A percentile compares a stretch with the other conserved stretches of the same genome.
phyloP scores from a whole-genome alignment of 1,140 invertebrate genomes.

The Pseudomyrmex cubaensis region DNA sequence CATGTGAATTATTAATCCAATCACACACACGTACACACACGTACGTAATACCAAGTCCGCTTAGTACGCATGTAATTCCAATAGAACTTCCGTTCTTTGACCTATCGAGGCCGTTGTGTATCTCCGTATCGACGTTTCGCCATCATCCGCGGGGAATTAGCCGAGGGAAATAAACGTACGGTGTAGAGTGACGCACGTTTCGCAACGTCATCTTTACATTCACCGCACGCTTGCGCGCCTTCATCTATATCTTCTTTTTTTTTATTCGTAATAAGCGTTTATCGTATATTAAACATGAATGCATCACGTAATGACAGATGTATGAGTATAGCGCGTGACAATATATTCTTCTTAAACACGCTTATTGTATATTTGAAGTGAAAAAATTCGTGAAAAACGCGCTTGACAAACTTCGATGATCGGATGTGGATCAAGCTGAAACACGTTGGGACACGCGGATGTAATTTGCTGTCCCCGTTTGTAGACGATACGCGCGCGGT shows the following conservation, averaged over 20 bases:
- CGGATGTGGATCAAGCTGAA: background rate
- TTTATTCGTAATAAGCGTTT: slow-evolving; percentile 15
- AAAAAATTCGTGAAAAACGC: background rate
- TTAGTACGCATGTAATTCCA: slow-evolving; percentile 48
- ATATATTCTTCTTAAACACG: background rate
- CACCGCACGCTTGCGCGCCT: slow-evolving; percentile 28
- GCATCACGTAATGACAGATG: background rate
- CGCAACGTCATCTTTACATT: slow-evolving; percentile 36
- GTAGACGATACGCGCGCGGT: background rate
- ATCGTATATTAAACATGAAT: background rate
- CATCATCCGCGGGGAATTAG: slow-evolving; percentile 23
- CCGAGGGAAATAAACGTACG: background rate
- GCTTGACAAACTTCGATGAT: background rate
- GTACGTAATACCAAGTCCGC: background rate
- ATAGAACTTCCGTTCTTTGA: slow-evolving; percentile 72
- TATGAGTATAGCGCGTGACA: background rate
- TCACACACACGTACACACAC: slow-evolving; percentile 7
- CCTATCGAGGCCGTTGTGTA: slow-evolving; percentile 59
- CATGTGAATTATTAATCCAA: slow-evolving; percentile 70
- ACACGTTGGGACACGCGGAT: too few species aligned
- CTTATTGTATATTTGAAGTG: background rate
- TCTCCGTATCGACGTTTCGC: slow-evolving; percentile 18
- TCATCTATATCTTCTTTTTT: slow-evolving; percentile 34
- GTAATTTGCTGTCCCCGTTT: slow-evolving; percentile 31
- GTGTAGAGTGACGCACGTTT: background rate